Evolutionary conservation across 1,140 invertebrate genomes (phyloP).

Genomic region (Battus philenor): DNA sequence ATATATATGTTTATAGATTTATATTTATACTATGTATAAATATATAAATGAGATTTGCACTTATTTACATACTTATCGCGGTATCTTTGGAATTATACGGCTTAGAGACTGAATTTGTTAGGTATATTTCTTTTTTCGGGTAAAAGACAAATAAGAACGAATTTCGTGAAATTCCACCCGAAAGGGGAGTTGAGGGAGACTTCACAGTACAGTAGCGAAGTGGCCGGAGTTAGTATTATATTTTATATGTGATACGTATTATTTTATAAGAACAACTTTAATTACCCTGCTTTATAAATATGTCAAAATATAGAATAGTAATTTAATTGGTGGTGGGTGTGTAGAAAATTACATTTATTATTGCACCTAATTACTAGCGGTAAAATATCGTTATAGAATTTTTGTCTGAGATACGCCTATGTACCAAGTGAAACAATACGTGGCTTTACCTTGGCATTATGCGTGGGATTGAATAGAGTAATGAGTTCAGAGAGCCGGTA

Average conservation of each 20-base stretch:
- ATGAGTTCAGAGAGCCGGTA: not conserved
- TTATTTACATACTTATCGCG: no score
- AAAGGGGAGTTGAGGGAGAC: no score
- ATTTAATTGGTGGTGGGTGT: not conserved
- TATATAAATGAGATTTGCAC: no score
- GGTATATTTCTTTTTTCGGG: no score
- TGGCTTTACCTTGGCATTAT: constrained; percentile 41
- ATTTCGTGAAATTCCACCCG: no score
- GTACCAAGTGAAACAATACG: constrained; percentile 37
- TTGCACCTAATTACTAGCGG: constrained; percentile 1
- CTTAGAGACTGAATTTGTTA: no score
- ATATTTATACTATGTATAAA: no score
- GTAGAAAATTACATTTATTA: constrained; percentile 17
- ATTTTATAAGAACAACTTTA: not conserved
- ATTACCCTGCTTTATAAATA: not conserved
- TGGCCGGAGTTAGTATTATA: not conserved
- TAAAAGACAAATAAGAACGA: no score
- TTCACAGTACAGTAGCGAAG: no score
- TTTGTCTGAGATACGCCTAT: constrained; percentile 3
- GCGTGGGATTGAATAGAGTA: constrained; percentile 19
- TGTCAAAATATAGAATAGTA: not conserved
- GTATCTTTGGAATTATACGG: no score
- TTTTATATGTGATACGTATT: not conserved
- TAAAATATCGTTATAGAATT: constrained; percentile 18
- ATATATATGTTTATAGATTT: not conserved